Base-by-base conservation (phyloP, 2,888 invertebrate genomes). In the Macrophya alboannulata region DNA sequence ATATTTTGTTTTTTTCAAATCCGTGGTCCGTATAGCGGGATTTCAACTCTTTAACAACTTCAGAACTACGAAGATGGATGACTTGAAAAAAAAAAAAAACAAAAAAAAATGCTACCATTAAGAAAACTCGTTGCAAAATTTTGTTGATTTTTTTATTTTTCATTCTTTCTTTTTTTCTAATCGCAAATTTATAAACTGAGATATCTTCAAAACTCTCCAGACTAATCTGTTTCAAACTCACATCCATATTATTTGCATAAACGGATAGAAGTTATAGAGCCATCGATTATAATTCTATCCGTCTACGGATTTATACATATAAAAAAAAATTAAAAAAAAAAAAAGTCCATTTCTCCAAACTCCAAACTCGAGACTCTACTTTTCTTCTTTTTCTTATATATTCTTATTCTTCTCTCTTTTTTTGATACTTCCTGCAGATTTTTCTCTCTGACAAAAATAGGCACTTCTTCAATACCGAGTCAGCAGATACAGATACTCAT, bases 1-100 rank as follows among this genome's bases (percentile, higher is more conserved):
- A 71, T 71, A 12, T 6, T 62, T 62, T 62, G 9, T 62, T 71
- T 15, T 71, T n/a, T 40, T 71, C 40, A 40, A 71, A 71, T 40
- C 71, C 17, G 40, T 37, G 37, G 3, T 40, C 17, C n/a, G n/a
- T n/a, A n/a, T n/a, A n/a, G n/a, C n/a, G n/a, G n/a, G n/a, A n/a
- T n/a, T 71, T 40, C n/a, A 40, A 71, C 71, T 17, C 40, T 65
- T 15, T 31, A 71, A 71, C 40, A 71, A 71, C 3, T 71, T 71
- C 6, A n/a, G 40, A 71, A 71, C 15, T 71, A 71, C 71, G n/a
- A 71, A 71, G 71, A 71, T 71, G 40, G 71, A 71, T 71, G n/a
- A 71, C 40, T 15, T 12, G 5, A 9, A n/a, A n/a, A n/a, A 17
- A 31, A n/a, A n/a, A n/a, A n/a, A 17, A n/a, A n/a, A n/a, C n/a